These are phyloP conservation scores for Pomatostomus ruficeps DNA, from an alignment of 2,113 vertebrate species.

Conservation along the genomic window DNA sequence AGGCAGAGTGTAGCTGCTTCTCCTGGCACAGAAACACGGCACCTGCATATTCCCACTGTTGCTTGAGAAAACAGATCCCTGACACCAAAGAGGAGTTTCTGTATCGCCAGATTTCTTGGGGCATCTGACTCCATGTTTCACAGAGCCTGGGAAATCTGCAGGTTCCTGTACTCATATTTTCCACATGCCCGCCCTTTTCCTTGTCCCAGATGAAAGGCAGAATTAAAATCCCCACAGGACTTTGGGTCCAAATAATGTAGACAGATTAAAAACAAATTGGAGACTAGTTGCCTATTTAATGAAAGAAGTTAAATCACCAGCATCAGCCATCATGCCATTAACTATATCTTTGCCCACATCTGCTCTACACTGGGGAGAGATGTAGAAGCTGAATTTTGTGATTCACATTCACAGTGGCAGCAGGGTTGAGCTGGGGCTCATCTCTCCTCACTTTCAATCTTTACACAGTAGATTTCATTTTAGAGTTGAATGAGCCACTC, in stretches of 20 bases:
- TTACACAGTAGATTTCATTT: neutral
- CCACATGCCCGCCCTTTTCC: neutral
- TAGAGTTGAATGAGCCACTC: neutral
- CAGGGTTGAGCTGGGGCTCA: neutral
- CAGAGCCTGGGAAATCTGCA: conserved; percentile 2
- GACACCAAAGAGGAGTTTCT: neutral
- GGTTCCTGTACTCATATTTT: neutral
- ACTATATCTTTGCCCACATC: neutral
- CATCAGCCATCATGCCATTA: neutral
- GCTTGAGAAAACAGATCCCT: neutral
- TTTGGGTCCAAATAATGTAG: neutral
- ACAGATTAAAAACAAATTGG: neutral
- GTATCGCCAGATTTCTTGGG: neutral
- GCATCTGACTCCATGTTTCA: neutral
- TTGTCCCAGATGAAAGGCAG: neutral
- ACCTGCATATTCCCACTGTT: neutral
- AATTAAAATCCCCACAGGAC: neutral
- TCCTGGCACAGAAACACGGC: neutral
- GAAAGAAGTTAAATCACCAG: neutral
- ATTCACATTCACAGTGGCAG: neutral
- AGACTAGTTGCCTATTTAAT: neutral
- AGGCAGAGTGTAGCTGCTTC: neutral
- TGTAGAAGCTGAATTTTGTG: neutral
- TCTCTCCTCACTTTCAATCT: neutral
- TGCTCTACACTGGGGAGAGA: neutral